Conservation (phyloP, 2,113 vertebrate genomes). For the Corvus hawaiiensis region DNA sequence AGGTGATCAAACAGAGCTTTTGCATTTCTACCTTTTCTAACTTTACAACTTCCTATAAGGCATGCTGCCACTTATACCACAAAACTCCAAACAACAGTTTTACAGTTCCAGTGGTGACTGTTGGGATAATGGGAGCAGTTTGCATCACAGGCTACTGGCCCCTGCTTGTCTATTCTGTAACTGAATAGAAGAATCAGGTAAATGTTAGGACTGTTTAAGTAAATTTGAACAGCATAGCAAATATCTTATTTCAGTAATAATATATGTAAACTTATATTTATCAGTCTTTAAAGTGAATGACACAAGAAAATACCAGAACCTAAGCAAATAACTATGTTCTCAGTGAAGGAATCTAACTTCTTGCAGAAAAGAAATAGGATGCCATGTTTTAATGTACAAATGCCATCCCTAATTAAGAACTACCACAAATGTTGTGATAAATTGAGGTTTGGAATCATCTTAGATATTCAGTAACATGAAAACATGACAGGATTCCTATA, state of each 20-base stretch:
- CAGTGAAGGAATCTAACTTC: neutral
- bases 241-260: neutral
- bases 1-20: neutral
- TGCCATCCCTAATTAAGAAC: neutral
- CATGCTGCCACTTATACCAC: neutral
- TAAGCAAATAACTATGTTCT: neutral
- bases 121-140: neutral
- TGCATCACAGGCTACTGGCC: neutral
- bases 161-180: neutral
- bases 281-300: neutral
- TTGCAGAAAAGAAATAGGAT: neutral
- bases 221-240: neutral
- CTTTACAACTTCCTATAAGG: neutral
- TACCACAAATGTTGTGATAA: neutral
- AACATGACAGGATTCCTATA: constrained; percentile 1
- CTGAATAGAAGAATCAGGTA: neutral
- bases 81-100: neutral
- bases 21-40: neutral
- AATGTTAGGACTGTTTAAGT: neutral
- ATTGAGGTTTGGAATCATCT: neutral
- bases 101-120: neutral
- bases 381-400: neutral
- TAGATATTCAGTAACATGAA: neutral
- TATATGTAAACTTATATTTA: neutral
- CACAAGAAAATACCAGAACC: neutral